These are phyloP conservation scores for Barypeithes pellucidus DNA, from an alignment of 2,888 invertebrate genomes.

Conservation along the genomic window DNA sequence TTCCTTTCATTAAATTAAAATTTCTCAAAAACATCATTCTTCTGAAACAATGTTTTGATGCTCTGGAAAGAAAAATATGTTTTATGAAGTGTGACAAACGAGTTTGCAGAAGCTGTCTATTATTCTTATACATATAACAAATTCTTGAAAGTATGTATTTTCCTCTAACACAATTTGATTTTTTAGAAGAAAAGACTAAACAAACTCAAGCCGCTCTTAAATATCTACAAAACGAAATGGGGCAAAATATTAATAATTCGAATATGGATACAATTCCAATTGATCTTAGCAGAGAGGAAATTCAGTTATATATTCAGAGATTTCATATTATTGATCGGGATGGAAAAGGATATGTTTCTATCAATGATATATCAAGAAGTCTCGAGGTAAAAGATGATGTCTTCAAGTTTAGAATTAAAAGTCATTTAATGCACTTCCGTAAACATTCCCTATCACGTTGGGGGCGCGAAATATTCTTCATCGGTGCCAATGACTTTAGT, in stretches of 20 bases:
- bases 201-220: conserved; percentile 87
- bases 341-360: conserved; percentile 97
- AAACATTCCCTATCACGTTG: too few species aligned
- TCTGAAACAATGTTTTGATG: too few species aligned
- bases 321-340: conserved; percentile 97
- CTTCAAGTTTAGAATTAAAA: too few species aligned
- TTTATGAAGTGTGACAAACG: too few species aligned
- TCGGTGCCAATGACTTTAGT: too few species aligned
- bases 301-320: conserved; percentile 93
- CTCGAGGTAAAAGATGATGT: conserved; percentile 83
- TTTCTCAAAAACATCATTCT: too few species aligned
- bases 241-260: conserved; percentile 91
- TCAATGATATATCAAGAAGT: conserved; percentile 96
- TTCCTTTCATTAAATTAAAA: too few species aligned
- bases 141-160: background rate
- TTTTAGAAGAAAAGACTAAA: conserved; percentile 74
- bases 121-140: background rate
- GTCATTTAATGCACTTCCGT: too few species aligned
- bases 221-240: conserved; percentile 97
- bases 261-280: conserved; percentile 92
- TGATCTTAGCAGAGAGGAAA: conserved; percentile 94
- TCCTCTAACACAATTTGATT: background rate
- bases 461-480: too few species aligned
- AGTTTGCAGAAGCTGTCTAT: background rate
- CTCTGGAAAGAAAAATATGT: too few species aligned